A percentile compares a stretch with the other conserved stretches of the same genome.
Evolutionary conservation across 2,113 vertebrate genomes (phyloP).

Genomic region (Pluvianellus socialis): DNA sequence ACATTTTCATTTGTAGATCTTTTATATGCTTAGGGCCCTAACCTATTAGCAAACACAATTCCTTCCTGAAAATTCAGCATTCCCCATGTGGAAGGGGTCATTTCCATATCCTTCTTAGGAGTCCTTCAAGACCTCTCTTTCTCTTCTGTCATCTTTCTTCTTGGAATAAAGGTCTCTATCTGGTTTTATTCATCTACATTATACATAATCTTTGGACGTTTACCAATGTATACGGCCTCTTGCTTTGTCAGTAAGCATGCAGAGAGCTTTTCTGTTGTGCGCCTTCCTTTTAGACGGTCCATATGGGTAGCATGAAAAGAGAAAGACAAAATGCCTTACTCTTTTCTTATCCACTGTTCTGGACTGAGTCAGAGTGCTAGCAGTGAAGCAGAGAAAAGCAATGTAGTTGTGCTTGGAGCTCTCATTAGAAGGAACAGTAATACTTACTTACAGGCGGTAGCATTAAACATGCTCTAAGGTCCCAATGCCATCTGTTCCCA

Average conservation of each 20-base stretch:
- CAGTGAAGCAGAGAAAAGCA: neutral
- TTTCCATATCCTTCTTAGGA: neutral
- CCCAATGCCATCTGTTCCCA: neutral
- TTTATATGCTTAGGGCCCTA: neutral
- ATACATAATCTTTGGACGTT: neutral
- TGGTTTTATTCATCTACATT: neutral
- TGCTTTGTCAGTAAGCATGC: neutral
- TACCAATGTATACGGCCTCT: neutral
- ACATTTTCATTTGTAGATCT: neutral
- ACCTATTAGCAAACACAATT: neutral
- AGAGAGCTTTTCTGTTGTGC: neutral
- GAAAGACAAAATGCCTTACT: neutral
- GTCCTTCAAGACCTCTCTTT: neutral
- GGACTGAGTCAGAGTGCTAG: neutral
- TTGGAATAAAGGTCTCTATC: neutral
- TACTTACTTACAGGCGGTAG: neutral
- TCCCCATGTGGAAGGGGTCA: neutral
- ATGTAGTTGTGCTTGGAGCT: neutral
- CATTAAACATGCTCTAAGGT: neutral
- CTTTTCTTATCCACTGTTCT: neutral
- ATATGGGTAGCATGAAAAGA: neutral
- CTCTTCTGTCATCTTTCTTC: neutral
- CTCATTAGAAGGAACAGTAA: neutral
- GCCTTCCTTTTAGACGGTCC: neutral
- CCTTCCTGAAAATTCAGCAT: neutral